Evolutionary conservation across 64 coral and sea anemone genomes (phyloP).

Genomic region (Pachyseris speciosa): DNA sequence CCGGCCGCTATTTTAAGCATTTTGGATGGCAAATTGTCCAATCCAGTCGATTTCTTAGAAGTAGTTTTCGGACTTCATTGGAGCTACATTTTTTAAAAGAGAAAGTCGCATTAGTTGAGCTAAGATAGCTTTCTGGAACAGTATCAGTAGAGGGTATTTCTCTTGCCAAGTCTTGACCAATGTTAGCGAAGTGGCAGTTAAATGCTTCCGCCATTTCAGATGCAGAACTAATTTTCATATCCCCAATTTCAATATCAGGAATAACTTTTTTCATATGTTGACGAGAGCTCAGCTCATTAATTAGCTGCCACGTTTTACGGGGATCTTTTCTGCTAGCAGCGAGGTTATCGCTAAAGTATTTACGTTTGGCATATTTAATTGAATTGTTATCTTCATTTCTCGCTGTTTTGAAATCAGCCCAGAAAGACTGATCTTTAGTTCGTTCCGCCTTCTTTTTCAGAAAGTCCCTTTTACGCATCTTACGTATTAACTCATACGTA

Average conservation of each 20-base stretch:
- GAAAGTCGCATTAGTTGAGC: slow-evolving; percentile 1
- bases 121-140: neutral
- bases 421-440: slow-evolving; percentile 27
- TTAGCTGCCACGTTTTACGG: slow-evolving; percentile 47
- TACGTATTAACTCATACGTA: slow-evolving; percentile 28
- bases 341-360: slow-evolving; percentile 66
- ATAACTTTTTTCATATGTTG: slow-evolving; percentile 42
- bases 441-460: slow-evolving; percentile 44
- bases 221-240: neutral
- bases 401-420: slow-evolving; percentile 61
- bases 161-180: slow-evolving; percentile 26
- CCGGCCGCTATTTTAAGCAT: neutral
- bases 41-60: slow-evolving; percentile 5
- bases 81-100: neutral
- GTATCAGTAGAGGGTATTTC: slow-evolving; percentile 2
- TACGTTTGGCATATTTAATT: slow-evolving; percentile 70
- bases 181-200: slow-evolving; percentile 26
- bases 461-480: slow-evolving; percentile 69
- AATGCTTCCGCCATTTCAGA: slow-evolving; percentile 28
- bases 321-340: slow-evolving; percentile 38
- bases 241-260: neutral
- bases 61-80: slow-evolving; percentile 6
- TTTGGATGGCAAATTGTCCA: slow-evolving; percentile 5
- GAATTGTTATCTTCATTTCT: slow-evolving; percentile 69
- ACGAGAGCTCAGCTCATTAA: too few relatives aligned